Evolutionary conservation across 2,888 invertebrate species (phyloP).

Genomic region (Ferdinandea cuprea): DNA sequence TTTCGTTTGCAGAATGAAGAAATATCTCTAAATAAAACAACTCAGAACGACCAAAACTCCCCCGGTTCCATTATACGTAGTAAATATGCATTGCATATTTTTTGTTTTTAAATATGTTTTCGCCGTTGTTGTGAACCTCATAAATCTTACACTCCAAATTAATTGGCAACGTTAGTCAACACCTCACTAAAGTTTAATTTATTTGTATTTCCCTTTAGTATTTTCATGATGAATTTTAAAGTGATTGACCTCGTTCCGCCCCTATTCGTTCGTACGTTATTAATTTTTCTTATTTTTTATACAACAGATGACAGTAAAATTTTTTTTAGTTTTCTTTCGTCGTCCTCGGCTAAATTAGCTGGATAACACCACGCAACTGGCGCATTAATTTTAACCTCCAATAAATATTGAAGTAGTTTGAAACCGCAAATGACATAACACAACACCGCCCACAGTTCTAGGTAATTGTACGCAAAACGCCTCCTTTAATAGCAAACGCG

Average conservation of each 20-base stretch:
- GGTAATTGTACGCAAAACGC: conserved; percentile 13
- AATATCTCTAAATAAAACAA: too few species aligned
- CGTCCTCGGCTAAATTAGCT: not conserved
- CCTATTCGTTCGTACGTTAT: not conserved
- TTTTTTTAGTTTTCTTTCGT: conserved; percentile 5
- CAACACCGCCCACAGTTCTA: conserved; percentile 5
- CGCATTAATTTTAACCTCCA: conserved; percentile 41
- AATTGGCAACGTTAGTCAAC: not conserved
- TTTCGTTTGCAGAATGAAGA: too few species aligned
- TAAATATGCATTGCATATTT: too few species aligned
- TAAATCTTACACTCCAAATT: not conserved
- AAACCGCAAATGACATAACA: conserved; percentile 27
- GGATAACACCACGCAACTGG: conserved; percentile 18
- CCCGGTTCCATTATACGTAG: too few species aligned
- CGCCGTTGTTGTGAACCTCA: not conserved
- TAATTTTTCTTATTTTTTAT: not conserved
- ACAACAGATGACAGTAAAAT: conserved; percentile 14
- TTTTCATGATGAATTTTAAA: conserved; percentile 2
- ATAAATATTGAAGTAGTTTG: conserved; percentile 40
- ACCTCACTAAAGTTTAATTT: not conserved
- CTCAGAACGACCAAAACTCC: too few species aligned
- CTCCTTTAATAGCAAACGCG: conserved; percentile 16
- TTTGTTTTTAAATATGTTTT: too few species aligned
- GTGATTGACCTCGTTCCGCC: not conserved
- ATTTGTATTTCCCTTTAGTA: conserved; percentile 10